phyloP scores from a whole-genome alignment of 2,113 vertebrate species.

The Indicator indicator region DNA sequence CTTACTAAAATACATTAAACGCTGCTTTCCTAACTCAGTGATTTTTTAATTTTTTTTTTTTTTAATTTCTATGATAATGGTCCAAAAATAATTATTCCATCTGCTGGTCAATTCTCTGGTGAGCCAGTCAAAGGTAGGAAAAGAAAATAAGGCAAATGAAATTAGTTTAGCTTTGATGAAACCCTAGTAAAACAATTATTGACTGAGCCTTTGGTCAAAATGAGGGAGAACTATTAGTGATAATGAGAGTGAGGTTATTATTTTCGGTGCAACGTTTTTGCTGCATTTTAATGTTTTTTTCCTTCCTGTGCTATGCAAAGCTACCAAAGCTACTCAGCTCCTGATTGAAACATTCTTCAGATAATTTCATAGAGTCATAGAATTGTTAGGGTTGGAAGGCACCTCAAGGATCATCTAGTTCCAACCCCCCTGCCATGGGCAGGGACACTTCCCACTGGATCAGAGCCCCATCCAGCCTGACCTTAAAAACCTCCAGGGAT shows the following conservation, averaged over 20 bases:
- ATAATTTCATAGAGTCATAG: not conserved
- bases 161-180: constrained; percentile 11
- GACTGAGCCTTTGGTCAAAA: constrained; percentile 9
- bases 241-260: not conserved
- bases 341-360: not conserved
- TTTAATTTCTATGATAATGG: not conserved
- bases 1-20: constrained; percentile 10
- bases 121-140: not conserved
- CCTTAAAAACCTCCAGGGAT: too few species aligned
- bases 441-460: too few species aligned
- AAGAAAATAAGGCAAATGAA: not conserved
- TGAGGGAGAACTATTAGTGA: not conserved
- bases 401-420: too few species aligned
- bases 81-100: constrained; percentile 16
- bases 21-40: not conserved
- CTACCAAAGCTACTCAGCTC: not conserved
- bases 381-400: too few species aligned
- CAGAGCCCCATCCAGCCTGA: too few species aligned
- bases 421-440: too few species aligned
- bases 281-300: not conserved
- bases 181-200: constrained; percentile 21
- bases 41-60: not conserved
- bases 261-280: not conserved
- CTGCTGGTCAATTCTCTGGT: not conserved
- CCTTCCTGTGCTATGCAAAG: not conserved